phyloP scores from a whole-genome alignment of 1,140 invertebrate species.

The roundworm (Caenorhabditis elegans) region DNA sequence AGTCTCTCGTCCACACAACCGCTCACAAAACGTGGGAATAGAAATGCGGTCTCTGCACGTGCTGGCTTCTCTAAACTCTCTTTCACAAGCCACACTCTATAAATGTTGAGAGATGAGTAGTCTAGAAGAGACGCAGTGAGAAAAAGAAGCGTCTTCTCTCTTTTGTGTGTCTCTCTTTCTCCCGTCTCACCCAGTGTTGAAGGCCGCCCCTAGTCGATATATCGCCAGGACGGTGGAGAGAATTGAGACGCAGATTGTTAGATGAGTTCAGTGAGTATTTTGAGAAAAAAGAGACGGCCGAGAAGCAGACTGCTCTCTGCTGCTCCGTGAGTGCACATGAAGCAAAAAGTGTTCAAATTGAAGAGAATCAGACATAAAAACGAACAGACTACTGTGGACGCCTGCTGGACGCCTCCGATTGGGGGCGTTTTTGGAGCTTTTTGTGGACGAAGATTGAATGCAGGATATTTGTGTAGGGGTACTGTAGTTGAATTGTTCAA shows the following conservation, averaged over 20 bases:
- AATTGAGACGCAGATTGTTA: background rate
- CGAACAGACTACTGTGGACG: constrained; percentile 30
- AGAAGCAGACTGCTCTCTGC: background rate
- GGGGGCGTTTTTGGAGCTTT: background rate
- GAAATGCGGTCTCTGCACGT: constrained; percentile 23
- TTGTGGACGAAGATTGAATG: too few species aligned
- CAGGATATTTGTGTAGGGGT: background rate
- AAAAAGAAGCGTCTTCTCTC: constrained; percentile 2
- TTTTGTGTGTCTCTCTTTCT: background rate
- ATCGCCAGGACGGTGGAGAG: background rate
- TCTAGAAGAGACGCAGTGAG: background rate
- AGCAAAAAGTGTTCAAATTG: background rate
- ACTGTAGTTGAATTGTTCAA: background rate
- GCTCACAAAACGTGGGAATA: constrained; percentile 14
- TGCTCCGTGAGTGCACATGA: constrained; percentile 10
- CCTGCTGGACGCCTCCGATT: background rate
- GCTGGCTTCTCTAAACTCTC: constrained; percentile 2
- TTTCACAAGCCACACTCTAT: background rate
- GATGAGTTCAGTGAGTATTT: background rate
- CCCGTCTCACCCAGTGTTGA: background rate
- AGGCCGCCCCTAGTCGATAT: constrained; percentile 14
- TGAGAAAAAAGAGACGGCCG: background rate
- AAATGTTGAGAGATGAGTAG: background rate
- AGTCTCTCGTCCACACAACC: background rate
- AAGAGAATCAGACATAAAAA: background rate